phyloP scores from a whole-genome alignment of 2,797 vertebrate species.

The Parotocinclus haroldoi region DNA sequence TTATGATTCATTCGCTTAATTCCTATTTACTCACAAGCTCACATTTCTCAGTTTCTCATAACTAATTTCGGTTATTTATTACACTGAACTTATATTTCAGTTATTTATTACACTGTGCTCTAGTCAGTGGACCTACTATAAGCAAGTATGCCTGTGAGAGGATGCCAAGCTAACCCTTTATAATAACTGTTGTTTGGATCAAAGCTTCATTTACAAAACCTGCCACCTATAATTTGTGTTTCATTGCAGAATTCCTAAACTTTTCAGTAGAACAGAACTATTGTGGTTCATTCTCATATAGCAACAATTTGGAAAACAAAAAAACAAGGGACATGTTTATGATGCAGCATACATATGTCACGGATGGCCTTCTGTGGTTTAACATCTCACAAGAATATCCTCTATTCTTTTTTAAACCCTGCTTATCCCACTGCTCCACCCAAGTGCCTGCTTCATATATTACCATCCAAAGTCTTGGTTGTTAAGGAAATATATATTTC shows the following conservation, averaged over 20 bases:
- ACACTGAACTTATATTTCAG: slow-evolving; percentile 14
- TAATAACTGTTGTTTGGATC: slow-evolving; percentile 60
- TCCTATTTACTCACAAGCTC: slow-evolving; percentile 41
- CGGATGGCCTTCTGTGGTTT: too few relatives aligned
- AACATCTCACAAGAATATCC: too few relatives aligned
- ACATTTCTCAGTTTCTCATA: not conserved
- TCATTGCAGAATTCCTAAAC: slow-evolving; percentile 51
- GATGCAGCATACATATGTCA: not conserved
- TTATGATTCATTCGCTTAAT: slow-evolving; percentile 56
- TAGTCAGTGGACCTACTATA: slow-evolving; percentile 18
- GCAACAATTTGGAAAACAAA: too few relatives aligned
- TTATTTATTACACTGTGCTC: not conserved
- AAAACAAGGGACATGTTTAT: too few relatives aligned
- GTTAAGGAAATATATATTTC: slow-evolving; percentile 13
- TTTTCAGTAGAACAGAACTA: not conserved
- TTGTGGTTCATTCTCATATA: not conserved
- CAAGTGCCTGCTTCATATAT: too few relatives aligned
- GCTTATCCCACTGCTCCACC: too few relatives aligned
- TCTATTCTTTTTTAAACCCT: too few relatives aligned
- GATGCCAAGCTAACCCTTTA: slow-evolving; percentile 24
- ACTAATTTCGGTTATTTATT: slow-evolving; percentile 13
- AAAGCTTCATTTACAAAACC: slow-evolving; percentile 52
- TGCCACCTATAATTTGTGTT: slow-evolving; percentile 43
- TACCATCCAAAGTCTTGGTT: too few relatives aligned
- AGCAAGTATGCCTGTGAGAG: slow-evolving; percentile 14